Evolutionary conservation across 2,888 invertebrate genomes (phyloP).

Genomic region (Odontocerum albicorne): DNA sequence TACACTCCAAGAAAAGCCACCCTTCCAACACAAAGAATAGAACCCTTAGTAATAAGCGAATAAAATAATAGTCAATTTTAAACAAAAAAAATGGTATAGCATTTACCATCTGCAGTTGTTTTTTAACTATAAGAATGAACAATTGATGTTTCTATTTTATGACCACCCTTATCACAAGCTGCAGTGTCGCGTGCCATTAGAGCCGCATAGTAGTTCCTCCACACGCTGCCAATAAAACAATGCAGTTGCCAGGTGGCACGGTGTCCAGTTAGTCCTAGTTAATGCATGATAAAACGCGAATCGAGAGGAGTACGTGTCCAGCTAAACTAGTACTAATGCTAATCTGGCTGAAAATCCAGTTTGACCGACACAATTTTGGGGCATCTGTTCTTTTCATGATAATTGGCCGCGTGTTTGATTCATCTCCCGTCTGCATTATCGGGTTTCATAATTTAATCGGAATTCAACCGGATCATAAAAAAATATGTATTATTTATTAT

Average conservation of each 20-base stretch:
- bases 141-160: slow-evolving; percentile 13
- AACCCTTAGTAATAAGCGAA: too few species aligned
- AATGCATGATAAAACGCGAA: not conserved
- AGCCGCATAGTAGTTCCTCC: slow-evolving; percentile 13
- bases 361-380: not conserved
- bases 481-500: too few species aligned
- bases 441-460: too few species aligned
- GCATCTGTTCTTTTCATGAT: not conserved
- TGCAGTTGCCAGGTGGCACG: slow-evolving; percentile 10
- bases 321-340: not conserved
- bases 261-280: not conserved
- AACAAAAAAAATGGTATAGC: too few species aligned
- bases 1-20: too few species aligned
- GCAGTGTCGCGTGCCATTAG: slow-evolving; percentile 22
- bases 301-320: not conserved
- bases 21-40: too few species aligned
- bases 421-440: too few species aligned
- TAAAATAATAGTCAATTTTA: too few species aligned
- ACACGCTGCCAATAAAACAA: slow-evolving; percentile 20
- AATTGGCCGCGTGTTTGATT: too few species aligned
- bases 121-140: slow-evolving; percentile 5
- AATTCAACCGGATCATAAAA: too few species aligned
- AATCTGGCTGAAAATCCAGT: not conserved
- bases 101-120: slow-evolving; percentile 8
- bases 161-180: slow-evolving; percentile 15